These are phyloP conservation scores for Eustalomyia histrio DNA, from an alignment of 2,888 invertebrate species.

Conservation along the genomic window DNA sequence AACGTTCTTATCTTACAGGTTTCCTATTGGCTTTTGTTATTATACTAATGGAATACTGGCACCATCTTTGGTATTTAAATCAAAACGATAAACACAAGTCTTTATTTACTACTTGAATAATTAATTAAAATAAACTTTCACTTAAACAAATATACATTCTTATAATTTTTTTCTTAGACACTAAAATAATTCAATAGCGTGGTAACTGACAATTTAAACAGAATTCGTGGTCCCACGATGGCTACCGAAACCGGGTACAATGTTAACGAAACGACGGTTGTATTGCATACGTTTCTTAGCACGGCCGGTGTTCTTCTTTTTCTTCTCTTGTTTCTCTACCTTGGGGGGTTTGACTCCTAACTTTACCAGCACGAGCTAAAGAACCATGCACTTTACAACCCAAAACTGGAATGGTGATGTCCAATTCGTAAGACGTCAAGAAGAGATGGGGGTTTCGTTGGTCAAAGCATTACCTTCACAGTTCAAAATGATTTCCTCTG, in stretches of 20 bases:
- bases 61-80: conserved; percentile 23
- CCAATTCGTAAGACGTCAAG: conserved; percentile 86
- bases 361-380: too few species aligned
- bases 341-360: conserved; percentile 99
- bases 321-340: conserved; percentile 99
- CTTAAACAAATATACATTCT: too few species aligned
- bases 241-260: conserved; percentile 96
- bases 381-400: conserved; percentile 99
- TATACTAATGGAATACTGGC: conserved; percentile 72
- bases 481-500: conserved; percentile 85
- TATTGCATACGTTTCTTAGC: conserved; percentile 99
- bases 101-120: conserved; percentile 34
- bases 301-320: conserved; percentile 99
- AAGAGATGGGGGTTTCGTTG: conserved; percentile 84
- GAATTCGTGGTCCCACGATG: conserved; percentile 98
- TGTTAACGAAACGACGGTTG: conserved; percentile 98
- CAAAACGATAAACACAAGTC: conserved; percentile 16
- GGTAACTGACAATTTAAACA: conserved; percentile 73
- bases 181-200: conserved; percentile 63
- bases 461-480: conserved; percentile 84
- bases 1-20: conserved; percentile 64
- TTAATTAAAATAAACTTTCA: too few species aligned
- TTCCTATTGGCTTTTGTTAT: conserved; percentile 70
- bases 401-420: conserved; percentile 89
- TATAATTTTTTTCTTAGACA: conserved; percentile 66